Conservation (phyloP, 92 coral and sea anemone species). For the Pocillopora grandis region DNA sequence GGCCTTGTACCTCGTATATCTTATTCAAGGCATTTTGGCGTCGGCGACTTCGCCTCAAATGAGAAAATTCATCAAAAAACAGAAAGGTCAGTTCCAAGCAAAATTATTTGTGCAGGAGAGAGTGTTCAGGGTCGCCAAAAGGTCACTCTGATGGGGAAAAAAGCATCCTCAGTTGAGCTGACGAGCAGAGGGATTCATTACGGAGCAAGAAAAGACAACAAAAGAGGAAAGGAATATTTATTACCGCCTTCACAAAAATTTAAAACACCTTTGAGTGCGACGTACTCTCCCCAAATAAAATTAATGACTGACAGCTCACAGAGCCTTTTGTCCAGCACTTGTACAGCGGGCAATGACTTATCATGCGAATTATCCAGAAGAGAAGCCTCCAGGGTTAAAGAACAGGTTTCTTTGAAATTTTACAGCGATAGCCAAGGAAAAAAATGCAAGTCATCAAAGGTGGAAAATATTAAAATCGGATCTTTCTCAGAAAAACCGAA, state of each 20-base stretch:
- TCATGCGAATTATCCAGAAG: not conserved
- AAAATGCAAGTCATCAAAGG: not conserved
- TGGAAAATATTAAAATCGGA: not conserved
- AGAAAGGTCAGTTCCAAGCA: not conserved
- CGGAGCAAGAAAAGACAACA: not conserved
- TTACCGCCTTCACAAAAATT: conserved; percentile 15
- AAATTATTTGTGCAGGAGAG: not conserved
- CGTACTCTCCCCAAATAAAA: not conserved
- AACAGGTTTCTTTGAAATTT: not conserved
- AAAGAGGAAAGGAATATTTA: not conserved
- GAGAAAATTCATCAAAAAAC: conserved; percentile 1
- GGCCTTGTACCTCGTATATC: conserved; percentile 44
- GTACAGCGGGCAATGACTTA: not conserved
- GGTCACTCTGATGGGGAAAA: not conserved
- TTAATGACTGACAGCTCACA: not conserved
- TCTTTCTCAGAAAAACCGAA: not conserved
- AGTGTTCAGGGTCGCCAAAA: not conserved
- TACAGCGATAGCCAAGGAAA: not conserved
- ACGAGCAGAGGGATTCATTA: not conserved
- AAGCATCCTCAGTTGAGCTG: not conserved
- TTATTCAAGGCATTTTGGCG: conserved; percentile 64
- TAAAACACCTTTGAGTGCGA: not conserved
- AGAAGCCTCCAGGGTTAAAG: not conserved
- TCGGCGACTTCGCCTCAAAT: conserved; percentile 28
- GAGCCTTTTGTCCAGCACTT: not conserved